Evolutionary conservation across 2,888 invertebrate genomes (phyloP).

Genomic region (Corbicula japonica): DNA sequence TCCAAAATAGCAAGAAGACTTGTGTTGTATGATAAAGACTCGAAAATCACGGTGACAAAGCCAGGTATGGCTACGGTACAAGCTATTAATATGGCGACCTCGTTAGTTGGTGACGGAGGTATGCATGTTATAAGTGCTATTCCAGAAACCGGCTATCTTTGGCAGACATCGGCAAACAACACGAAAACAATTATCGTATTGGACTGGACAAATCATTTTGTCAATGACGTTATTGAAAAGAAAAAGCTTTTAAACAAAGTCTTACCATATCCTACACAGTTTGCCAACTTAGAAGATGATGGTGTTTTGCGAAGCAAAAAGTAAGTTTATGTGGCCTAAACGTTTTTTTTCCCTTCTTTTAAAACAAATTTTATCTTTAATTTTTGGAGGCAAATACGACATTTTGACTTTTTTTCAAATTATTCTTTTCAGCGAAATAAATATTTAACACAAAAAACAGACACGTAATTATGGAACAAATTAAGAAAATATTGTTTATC

Average conservation of each 20-base stretch:
- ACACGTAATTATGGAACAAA: no score
- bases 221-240: slow-evolving; percentile 51
- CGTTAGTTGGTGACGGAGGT: slow-evolving; percentile 22
- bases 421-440: no score
- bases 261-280: no score
- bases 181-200: slow-evolving; percentile 20
- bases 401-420: no score
- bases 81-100: neutral
- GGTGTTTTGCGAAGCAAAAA: slow-evolving; percentile 23
- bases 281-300: slow-evolving; percentile 23
- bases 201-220: slow-evolving; percentile 62
- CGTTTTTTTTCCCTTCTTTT: no score
- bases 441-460: no score
- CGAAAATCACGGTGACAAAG: slow-evolving; percentile 50
- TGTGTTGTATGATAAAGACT: slow-evolving; percentile 65
- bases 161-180: slow-evolving; percentile 46
- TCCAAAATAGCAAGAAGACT: slow-evolving; percentile 66
- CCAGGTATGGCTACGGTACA: slow-evolving; percentile 11
- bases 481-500: no score
- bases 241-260: slow-evolving; percentile 56
- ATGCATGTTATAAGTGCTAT: slow-evolving; percentile 54
- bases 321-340: no score
- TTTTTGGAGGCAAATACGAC: no score
- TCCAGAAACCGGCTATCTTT: slow-evolving; percentile 50
- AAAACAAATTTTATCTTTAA: no score